Base-by-base conservation (phyloP, 2,888 invertebrate genomes). In the Papilio demoleus region DNA sequence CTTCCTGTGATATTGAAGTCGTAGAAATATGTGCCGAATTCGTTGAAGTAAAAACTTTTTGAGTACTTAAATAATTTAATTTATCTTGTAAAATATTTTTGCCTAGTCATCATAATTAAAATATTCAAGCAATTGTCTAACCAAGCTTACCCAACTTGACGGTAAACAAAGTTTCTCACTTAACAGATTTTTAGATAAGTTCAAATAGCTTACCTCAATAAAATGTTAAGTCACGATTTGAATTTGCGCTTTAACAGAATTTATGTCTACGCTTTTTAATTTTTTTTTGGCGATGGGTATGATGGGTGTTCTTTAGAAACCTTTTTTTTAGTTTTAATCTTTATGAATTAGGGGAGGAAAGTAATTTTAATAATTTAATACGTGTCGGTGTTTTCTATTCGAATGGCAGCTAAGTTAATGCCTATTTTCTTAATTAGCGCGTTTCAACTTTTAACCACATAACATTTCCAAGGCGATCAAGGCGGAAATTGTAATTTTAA, bases 201-300 rank as follows among this genome's bases (percentile, higher is more conserved):
- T 27, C 56, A 62, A 67, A 63, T 68, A 63, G 45, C 58, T 63
- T 12, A 27, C 24, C 24, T 58, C 47, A 45, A 45, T 68, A 36
- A 68, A 67, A 56, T 22, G 58, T 45, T 24, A 38, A 36, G 62
- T 47, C 67, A 68, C 14, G 45, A 27, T 58, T 68, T 45, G 58
- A 40, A 22, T 38, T 63, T 42, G 8, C 27, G 14, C 1, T 12
- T 12, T 14, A 19, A 19, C 8, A 14, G 12, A 24, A 50, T 24
- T 50, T 50, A 14, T 24, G 24, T 24, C 1, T 24, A 50, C 24
- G 24, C 19, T 24, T 50, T 24, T 12, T 14, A 42, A 17, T n/a
- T 17, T 17, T 17, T 40, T 40, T n/a, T n/a, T n/a, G n/a, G n/a
- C n/a, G n/a, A n/a, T 40, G 40, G 40, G 3, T n/a, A 9, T 14